A percentile compares a stretch with the other conserved stretches of the same genome.
Conservation (phyloP, 2,797 vertebrate genomes). For the Gila robusta region DNA sequence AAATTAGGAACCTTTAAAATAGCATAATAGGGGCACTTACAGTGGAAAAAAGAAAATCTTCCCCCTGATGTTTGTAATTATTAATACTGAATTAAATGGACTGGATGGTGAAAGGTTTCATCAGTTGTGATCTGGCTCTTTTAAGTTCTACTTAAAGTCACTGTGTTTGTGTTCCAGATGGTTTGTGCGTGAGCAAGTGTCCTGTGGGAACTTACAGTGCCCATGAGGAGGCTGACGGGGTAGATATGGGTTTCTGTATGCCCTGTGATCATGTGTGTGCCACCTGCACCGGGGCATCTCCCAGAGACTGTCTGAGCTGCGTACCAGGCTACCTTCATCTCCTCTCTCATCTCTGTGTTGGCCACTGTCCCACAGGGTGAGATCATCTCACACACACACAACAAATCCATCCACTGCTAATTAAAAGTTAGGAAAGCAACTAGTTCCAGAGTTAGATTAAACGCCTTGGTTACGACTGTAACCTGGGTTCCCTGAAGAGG, state of each 20-base stretch:
- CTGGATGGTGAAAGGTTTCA: neutral
- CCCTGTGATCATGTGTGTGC: constrained; percentile 77
- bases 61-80: neutral
- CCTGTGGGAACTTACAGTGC: constrained; percentile 73
- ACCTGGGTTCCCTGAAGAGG: too few relatives aligned
- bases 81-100: neutral
- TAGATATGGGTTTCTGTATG: constrained; percentile 78
- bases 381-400: neutral
- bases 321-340: constrained; percentile 75
- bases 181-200: constrained; percentile 76
- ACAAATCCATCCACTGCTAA: too few relatives aligned
- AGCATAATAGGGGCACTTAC: neutral
- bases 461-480: too few relatives aligned
- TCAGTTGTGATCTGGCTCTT: neutral
- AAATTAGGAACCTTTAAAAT: too few relatives aligned
- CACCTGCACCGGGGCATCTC: constrained; percentile 75
- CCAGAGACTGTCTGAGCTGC: constrained; percentile 80
- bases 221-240: constrained; percentile 77
- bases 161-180: constrained; percentile 68
- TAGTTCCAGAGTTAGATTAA: too few relatives aligned
- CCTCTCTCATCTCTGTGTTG: constrained; percentile 77
- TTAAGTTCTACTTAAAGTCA: neutral
- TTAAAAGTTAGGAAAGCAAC: too few relatives aligned
- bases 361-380: constrained; percentile 81
- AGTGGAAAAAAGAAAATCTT: too few relatives aligned